Evolutionary conservation across 2,888 invertebrate species (phyloP), one percentile per base, ranked within the genome.

Genomic region (Chalcosyrphus nemorum): DNA sequence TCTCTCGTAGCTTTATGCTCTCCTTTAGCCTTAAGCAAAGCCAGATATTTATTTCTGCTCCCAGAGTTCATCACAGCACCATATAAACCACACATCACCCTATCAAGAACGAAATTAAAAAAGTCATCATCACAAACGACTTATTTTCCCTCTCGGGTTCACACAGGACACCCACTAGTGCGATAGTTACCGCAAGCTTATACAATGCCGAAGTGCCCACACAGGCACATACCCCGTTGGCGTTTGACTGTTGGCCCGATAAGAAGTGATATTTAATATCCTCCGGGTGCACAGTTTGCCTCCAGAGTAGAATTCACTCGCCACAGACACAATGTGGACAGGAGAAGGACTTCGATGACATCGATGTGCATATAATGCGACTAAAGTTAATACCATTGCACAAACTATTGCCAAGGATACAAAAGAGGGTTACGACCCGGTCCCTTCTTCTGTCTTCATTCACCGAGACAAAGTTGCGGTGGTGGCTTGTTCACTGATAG

Each of bases 241-340:
- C 54, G 54, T 66, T 77, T 77, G 68, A 77, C 77, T 82, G 70
- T 71, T 72, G 66, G 72, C 80, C 47, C 70, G 84, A 84, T 84
- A 84, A 84, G 70, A 63, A 75, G 27, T 59, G 70, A 80, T 68
- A 75, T 75, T 80, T 84, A 78, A 80, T 75, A 80, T 84, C 84
- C 84, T 75, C 35, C 29, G 80, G 70, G 68, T 52, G n/a, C n/a
- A 74, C 68, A 63, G 32, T 38, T n/a, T 54, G 59, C 70, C 70
- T 52, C 38, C 63, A 80, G n/a, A n/a, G 74, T 59, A 50, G 56
- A 63, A 29, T 24, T 41, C 63, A 59, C 61, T 70, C 21, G 52
- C 72, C 77, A 43, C 80, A 74, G 24, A 47, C 68, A 47, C 68
- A 57, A 43, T 74, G 63, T 45, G 78, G 45, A 57, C 74, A 80